Evolutionary conservation across 2,888 invertebrate species (phyloP).

Genomic region (Apeira syringaria): DNA sequence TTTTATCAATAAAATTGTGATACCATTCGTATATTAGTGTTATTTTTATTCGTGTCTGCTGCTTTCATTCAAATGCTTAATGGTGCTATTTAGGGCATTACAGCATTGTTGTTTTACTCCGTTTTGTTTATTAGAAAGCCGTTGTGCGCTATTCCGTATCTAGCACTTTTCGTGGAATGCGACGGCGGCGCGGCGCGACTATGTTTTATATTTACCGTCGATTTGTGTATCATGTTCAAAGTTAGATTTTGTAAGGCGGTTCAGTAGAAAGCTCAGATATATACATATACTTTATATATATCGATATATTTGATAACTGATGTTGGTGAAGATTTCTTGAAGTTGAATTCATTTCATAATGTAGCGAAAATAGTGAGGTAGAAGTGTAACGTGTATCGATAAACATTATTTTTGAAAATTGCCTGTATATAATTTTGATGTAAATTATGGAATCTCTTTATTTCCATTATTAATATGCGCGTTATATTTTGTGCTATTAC

Average conservation of each 20-base stretch:
- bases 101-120: constrained; percentile 16
- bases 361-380: constrained; percentile 1
- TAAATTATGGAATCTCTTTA: constrained; percentile 79
- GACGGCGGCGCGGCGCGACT: constrained; percentile 1
- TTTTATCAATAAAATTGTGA: constrained; percentile 51
- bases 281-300: constrained; percentile 6
- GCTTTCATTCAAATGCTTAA: constrained; percentile 40
- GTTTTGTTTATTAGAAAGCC: constrained; percentile 20
- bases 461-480: constrained; percentile 68
- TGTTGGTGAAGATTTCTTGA: constrained; percentile 1
- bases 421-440: constrained; percentile 72
- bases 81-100: constrained; percentile 43
- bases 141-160: not conserved
- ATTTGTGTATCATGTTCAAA: not conserved
- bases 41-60: constrained; percentile 27
- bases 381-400: constrained; percentile 52
- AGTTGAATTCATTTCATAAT: not conserved
- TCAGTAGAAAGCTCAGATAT: constrained; percentile 5
- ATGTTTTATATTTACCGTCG: constrained; percentile 1
- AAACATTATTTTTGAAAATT: constrained; percentile 63
- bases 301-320: constrained; percentile 2
- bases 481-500: constrained; percentile 71
- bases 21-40: constrained; percentile 46
- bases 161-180: not conserved
- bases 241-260: constrained; percentile 3